These are phyloP conservation scores for Catagonus wagneri DNA, from an alignment of 2,113 vertebrate genomes.

Conservation along the genomic window DNA sequence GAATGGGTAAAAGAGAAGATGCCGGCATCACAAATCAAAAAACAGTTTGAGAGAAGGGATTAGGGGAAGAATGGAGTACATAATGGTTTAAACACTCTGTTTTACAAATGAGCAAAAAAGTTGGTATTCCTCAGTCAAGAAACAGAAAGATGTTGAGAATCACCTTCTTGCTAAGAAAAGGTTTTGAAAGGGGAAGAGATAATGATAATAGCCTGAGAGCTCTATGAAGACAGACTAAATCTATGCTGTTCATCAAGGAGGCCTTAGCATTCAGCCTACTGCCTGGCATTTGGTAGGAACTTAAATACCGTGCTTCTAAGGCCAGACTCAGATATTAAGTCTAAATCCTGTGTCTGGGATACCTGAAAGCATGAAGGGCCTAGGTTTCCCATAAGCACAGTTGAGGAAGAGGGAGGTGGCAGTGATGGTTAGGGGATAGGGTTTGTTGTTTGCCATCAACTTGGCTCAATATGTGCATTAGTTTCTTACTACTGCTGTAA, in stretches of 20 bases:
- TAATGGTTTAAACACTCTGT: conserved; percentile 21
- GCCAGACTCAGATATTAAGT: conserved; percentile 6
- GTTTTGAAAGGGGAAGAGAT: conserved; percentile 7
- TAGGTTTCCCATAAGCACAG: neutral
- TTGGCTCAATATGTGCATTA: neutral
- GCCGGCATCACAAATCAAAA: conserved; percentile 32
- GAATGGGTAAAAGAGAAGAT: neutral
- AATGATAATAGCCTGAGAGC: neutral
- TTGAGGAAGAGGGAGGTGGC: neutral
- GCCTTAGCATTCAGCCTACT: neutral
- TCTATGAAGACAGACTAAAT: neutral
- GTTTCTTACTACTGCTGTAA: conserved; percentile 20
- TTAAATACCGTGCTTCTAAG: conserved; percentile 1
- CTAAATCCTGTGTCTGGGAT: conserved; percentile 17
- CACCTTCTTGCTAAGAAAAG: neutral
- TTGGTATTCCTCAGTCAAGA: neutral
- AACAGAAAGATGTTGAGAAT: neutral
- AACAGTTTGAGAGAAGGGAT: neutral
- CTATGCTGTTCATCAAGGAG: neutral
- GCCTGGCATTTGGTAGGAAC: neutral
- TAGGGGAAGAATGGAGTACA: neutral
- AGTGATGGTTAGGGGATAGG: neutral
- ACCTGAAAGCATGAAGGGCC: neutral
- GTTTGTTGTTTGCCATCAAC: neutral
- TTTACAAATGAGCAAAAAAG: conserved; percentile 30